These are phyloP conservation scores for Ceratina calcarata DNA, from an alignment of 1,140 invertebrate genomes.

Conservation along the genomic window DNA sequence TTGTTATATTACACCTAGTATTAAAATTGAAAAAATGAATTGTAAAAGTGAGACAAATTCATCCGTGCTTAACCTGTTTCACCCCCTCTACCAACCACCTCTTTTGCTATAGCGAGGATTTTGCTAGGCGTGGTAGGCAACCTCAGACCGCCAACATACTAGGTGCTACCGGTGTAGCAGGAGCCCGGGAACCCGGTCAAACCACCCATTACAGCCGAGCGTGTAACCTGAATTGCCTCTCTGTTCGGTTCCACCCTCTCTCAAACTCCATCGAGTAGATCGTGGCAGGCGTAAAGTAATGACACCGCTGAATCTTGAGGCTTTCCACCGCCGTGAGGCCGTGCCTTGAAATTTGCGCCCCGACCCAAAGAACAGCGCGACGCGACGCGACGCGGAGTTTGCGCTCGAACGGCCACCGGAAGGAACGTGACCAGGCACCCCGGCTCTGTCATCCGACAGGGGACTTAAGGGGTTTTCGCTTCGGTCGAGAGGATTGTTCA, in stretches of 20 bases:
- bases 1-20: no score
- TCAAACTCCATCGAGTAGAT: constrained; percentile 28
- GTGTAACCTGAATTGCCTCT: constrained; percentile 62
- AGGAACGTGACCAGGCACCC: background rate
- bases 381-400: background rate
- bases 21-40: no score
- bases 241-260: constrained; percentile 34
- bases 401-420: background rate
- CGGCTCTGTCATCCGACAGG: constrained; percentile 2
- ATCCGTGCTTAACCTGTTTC: background rate
- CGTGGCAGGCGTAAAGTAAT: constrained; percentile 42
- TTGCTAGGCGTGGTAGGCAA: constrained; percentile 40
- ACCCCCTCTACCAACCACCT: background rate
- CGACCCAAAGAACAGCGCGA: background rate
- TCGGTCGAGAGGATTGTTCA: background rate
- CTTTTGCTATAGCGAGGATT: constrained; percentile 14
- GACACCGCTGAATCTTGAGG: constrained; percentile 50
- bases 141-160: constrained; percentile 46
- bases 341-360: constrained; percentile 25
- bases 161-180: constrained; percentile 17
- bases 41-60: no score
- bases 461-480: constrained; percentile 10
- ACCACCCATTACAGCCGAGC: constrained; percentile 60
- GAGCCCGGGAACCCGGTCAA: constrained; percentile 54
- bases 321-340: constrained; percentile 8